Base-by-base conservation (phyloP, 2,888 invertebrate species). In the Lithophane leautieri region DNA sequence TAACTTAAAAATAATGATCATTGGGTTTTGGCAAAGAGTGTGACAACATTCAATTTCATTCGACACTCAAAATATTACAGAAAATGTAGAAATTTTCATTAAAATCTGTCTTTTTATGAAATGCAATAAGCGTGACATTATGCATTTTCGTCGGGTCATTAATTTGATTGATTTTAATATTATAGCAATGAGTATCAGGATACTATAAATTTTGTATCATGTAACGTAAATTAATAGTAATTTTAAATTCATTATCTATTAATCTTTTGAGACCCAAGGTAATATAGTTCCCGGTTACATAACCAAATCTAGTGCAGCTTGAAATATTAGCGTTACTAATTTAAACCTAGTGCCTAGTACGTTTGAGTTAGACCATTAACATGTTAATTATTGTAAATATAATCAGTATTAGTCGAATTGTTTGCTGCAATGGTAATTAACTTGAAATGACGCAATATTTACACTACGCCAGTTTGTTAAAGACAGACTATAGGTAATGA, bases 381-480 rank as follows among this genome's bases (percentile, higher is more conserved):
- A 75, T 86, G 78, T 70, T 76, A 86, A 78, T 82, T 73, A 66
- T 82, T 86, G 82, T 74, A 79, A 84, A 80, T 79, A 76, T 77
- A 86, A 86, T 82, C 83, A 83, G 83, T 77, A 84, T 82, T 73
- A 78, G 79, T 84, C 67, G 76, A 74, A 84, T 86, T 79, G 78
- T 84, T 63, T 85, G 69, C 73, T 78, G 76, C 67, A 83, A 78
- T 58, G 28, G 34, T 81, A 79, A 82, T 82, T 83, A 76, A 76
- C 40, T 60, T 34, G 60, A 70, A 66, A 42, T 84, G 66, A 69
- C 40, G 83, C 63, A 86, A 85, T 82, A 70, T 80, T 81, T 73
- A 79, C 70, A 42, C 82, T 83, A 62, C 52, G 60, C 52, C 61
- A 70, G 47, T 67, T 72, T 52, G 62, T 70, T 68, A 67, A 74